A percentile compares a stretch with the other conserved stretches of the same genome.
Conservation (phyloP, 2,113 vertebrate species). For the Brachionichthys hirsutus region DNA sequence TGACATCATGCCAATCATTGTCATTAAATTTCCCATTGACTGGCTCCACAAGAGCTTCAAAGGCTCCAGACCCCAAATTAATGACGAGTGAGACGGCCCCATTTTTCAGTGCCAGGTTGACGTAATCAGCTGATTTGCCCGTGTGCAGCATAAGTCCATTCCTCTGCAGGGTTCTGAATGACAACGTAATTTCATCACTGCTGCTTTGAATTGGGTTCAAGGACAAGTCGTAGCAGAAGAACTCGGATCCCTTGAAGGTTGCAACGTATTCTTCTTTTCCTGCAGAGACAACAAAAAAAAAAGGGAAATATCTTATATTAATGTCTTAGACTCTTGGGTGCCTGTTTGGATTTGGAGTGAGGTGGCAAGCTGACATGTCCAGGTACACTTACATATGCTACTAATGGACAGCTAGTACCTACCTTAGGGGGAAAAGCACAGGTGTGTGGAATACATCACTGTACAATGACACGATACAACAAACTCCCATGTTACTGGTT, state of each 20-base stretch:
- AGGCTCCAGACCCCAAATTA: slow-evolving; percentile 99
- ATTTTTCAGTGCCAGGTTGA: slow-evolving; percentile 99
- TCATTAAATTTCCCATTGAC: slow-evolving; percentile 99
- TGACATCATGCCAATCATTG: slow-evolving; percentile 99
- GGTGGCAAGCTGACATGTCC: slow-evolving; percentile 3
- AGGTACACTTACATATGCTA: background rate
- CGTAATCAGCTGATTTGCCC: slow-evolving; percentile 98
- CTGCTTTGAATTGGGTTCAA: slow-evolving; percentile 99
- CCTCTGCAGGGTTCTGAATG: slow-evolving; percentile 98
- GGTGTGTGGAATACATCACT: background rate
- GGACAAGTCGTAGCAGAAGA: slow-evolving; percentile 98
- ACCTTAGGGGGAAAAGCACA: slow-evolving; percentile 13
- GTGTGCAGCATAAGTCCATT: slow-evolving; percentile 99
- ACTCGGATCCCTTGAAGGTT: slow-evolving; percentile 98
- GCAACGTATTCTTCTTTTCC: slow-evolving; percentile 98
- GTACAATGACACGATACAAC: no score
- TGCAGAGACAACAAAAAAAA: slow-evolving; percentile 73
- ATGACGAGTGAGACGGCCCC: slow-evolving; percentile 99
- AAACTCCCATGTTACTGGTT: no score
- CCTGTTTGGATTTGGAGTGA: slow-evolving; percentile 4
- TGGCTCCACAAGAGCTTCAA: slow-evolving; percentile 99
- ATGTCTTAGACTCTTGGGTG: slow-evolving; percentile 21
- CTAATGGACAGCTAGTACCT: background rate
- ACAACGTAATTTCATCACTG: slow-evolving; percentile 99
- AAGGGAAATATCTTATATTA: slow-evolving; percentile 49